Evolutionary conservation across 53 echinoderm and acorn worm genomes (phyloP), one percentile per base, ranked within the genome.

Genomic region (Paelopatides confundens): DNA sequence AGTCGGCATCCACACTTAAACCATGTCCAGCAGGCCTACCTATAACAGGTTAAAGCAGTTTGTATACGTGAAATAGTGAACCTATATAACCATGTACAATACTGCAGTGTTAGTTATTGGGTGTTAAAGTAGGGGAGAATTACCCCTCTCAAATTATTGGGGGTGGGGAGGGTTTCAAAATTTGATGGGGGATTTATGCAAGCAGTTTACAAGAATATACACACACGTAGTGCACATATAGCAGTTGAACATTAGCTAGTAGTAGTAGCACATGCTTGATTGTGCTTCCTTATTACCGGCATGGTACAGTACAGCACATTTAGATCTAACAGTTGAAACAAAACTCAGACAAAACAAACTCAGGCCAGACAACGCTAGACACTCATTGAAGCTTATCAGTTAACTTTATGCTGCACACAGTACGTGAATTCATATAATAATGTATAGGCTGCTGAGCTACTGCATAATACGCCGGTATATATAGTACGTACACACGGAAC

Each of bases 261-360:
- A 23, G 21, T 21, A 27, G 67, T 66, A 66, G 29, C 67, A 66
- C 17, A 3, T 31, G 34, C 31, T 66, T 66, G 67, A 66, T 34
- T 66, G 27, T 28, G 34, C 30, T 66, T 66, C 67, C 67, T 31
- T 30, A 69, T 69, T n/a, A 17, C 69, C 18, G 34, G 69, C 35
- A 69, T 18, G 31, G 18, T 43, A 43, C 43, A 58, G 58, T 58
- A 58, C 43, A 35, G 40, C 46, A 46, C 29, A 74, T 24, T 74
- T 31, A 68, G 21, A 26, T 38, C 74, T 35, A 39, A 74, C 38
- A 74, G 46, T 46, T 74, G 74, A 18, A 46, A 40, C 27, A 26
- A 37, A 74, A 74, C 40, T 74, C 74, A 74, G 74, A 74, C 74
- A 74, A 74, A 74, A 74, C 74, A 74, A 74, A 74, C 74, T 74